Percentiles rank a stretch among this genome's conserved stretches.
These are phyloP conservation scores for Conus ventricosus DNA, from an alignment of 1,140 invertebrate genomes.

Conservation along the genomic window DNA sequence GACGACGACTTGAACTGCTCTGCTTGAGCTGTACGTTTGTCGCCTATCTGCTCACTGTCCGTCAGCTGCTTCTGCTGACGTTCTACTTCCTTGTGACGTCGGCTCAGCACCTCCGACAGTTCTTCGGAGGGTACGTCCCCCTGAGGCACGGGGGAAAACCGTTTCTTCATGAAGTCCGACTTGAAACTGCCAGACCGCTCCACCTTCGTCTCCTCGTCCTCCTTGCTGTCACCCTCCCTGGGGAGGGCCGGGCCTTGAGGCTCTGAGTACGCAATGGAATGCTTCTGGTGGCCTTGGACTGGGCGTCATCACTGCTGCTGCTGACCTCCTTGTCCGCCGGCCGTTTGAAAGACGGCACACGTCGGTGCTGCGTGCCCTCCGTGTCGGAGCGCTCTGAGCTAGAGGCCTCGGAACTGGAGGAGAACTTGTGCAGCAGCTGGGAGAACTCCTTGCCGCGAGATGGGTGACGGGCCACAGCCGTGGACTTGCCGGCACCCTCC, in stretches of 20 bases:
- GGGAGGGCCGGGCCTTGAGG: slow-evolving; percentile 2
- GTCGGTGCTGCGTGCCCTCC: background rate
- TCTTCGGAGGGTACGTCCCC: slow-evolving; percentile 13
- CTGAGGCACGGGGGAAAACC: background rate
- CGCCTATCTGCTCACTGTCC: background rate
- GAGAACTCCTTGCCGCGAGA: slow-evolving; percentile 38
- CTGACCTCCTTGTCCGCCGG: slow-evolving; percentile 12
- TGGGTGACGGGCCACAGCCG: background rate
- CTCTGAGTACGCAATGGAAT: slow-evolving; percentile 48
- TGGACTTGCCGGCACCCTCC: background rate
- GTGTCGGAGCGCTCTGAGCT: slow-evolving; percentile 43
- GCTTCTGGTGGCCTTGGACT: background rate
- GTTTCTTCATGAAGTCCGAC: slow-evolving; percentile 44
- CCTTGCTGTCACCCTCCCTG: background rate
- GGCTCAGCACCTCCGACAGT: slow-evolving; percentile 18
- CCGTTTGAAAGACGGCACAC: background rate
- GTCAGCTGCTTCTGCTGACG: slow-evolving; percentile 20
- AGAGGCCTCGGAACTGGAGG: slow-evolving; percentile 45
- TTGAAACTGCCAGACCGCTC: slow-evolving; percentile 42
- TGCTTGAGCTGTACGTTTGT: background rate
- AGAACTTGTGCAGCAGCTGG: slow-evolving; percentile 51
- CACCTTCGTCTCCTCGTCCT: background rate
- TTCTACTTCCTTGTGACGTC: slow-evolving; percentile 11
- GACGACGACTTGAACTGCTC: slow-evolving; percentile 22
- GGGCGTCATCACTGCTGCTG: slow-evolving; percentile 41